Conservation (phyloP, 2,888 invertebrate species). For the Agonopterix arenella region DNA sequence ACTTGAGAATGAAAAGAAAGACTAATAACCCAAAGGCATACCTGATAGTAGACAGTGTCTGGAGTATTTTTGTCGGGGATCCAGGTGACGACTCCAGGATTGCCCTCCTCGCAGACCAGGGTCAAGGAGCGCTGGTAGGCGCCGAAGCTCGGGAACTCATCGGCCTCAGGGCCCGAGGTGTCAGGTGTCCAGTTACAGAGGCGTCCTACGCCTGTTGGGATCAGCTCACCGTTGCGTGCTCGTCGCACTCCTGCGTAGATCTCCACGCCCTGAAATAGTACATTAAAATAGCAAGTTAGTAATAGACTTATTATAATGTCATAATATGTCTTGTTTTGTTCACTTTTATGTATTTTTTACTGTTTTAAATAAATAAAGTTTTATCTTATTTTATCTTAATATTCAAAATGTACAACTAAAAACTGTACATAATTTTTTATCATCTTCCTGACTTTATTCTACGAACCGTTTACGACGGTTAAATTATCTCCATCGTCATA, state of each 20-base stretch:
- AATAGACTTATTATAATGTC: too few species aligned
- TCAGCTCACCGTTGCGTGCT: slow-evolving; percentile 80
- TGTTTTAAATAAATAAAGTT: too few species aligned
- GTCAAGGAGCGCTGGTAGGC: slow-evolving; percentile 92
- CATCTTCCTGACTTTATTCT: too few species aligned
- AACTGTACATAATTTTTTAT: too few species aligned
- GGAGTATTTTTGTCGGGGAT: slow-evolving; percentile 91
- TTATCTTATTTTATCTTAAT: too few species aligned
- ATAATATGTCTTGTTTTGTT: too few species aligned
- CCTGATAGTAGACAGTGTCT: slow-evolving; percentile 95
- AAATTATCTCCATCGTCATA: too few species aligned
- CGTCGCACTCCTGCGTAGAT: slow-evolving; percentile 90
- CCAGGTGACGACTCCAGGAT: slow-evolving; percentile 91
- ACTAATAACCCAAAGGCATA: slow-evolving; percentile 31
- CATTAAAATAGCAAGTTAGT: not conserved
- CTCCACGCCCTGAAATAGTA: slow-evolving; percentile 78
- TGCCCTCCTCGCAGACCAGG: slow-evolving; percentile 88
- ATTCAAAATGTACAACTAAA: too few species aligned
- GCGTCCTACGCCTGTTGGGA: slow-evolving; percentile 88
- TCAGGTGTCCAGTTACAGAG: slow-evolving; percentile 93
- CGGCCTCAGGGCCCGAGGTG: slow-evolving; percentile 82
- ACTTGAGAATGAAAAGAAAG: not conserved
- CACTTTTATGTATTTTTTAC: too few species aligned
- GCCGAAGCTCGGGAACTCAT: slow-evolving; percentile 91
- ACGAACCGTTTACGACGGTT: too few species aligned